phyloP scores from a whole-genome alignment of 2,113 vertebrate genomes.

The Laticauda laticaudata region DNA sequence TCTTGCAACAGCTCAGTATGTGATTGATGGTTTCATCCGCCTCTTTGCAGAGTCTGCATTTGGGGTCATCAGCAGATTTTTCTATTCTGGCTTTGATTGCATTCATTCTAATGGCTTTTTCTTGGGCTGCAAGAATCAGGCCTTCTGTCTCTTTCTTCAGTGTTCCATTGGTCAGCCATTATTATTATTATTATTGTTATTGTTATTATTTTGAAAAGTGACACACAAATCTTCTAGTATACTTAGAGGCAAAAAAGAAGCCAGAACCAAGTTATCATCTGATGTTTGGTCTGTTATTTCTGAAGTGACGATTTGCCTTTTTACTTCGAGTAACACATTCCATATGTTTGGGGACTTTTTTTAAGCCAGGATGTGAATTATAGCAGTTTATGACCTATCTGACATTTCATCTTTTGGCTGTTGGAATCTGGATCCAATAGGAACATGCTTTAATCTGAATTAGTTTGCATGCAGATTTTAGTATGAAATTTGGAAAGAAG shows the following conservation, averaged over 20 bases:
- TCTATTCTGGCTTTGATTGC: too few species aligned
- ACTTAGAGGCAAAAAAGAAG: background rate
- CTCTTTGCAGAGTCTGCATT: too few species aligned
- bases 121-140: too few species aligned
- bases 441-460: slow-evolving; percentile 36
- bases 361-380: slow-evolving; percentile 65
- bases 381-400: slow-evolving; percentile 56
- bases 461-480: slow-evolving; percentile 30
- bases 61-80: too few species aligned
- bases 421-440: slow-evolving; percentile 53
- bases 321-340: slow-evolving; percentile 64
- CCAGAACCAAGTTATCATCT: slow-evolving; percentile 44
- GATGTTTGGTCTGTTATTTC: slow-evolving; percentile 61
- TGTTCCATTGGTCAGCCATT: too few species aligned
- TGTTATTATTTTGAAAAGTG: background rate
- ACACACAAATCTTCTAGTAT: background rate
- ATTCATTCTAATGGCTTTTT: too few species aligned
- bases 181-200: background rate
- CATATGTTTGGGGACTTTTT: slow-evolving; percentile 61
- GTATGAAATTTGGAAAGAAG: slow-evolving; percentile 1
- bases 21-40: too few species aligned
- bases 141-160: too few species aligned
- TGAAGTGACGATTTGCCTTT: slow-evolving; percentile 39
- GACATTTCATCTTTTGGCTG: slow-evolving; percentile 51
- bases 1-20: too few species aligned